A percentile compares a stretch with the other conserved stretches of the same genome.
Evolutionary conservation across 2,888 invertebrate genomes (phyloP).

Genomic region (Steromphala cineraria): DNA sequence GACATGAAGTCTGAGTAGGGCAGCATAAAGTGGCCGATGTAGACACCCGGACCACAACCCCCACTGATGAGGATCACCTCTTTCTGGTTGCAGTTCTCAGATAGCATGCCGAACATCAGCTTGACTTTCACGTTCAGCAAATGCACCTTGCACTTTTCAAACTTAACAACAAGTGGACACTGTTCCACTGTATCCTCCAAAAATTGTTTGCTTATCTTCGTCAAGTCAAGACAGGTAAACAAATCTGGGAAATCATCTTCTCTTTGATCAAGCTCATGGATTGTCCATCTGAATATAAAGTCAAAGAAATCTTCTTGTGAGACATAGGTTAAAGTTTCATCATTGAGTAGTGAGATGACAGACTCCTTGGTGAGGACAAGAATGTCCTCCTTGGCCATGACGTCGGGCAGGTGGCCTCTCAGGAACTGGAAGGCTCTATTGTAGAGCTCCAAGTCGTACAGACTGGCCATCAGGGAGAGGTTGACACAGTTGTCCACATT

Average conservation of each 20-base stretch:
- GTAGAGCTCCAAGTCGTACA: slow-evolving; percentile 61
- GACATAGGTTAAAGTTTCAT: slow-evolving; percentile 55
- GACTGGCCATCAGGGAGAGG: slow-evolving; percentile 53
- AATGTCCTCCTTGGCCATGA: slow-evolving; percentile 52
- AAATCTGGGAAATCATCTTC: slow-evolving; percentile 46
- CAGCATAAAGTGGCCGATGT: slow-evolving; percentile 47
- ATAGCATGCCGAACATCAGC: slow-evolving; percentile 45
- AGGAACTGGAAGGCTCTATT: slow-evolving; percentile 49
- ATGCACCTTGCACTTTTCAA: slow-evolving; percentile 48
- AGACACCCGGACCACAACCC: slow-evolving; percentile 49
- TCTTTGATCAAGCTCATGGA: slow-evolving; percentile 45
- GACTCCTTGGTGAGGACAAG: slow-evolving; percentile 57
- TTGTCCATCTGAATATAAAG: slow-evolving; percentile 57
- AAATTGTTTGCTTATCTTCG: slow-evolving; percentile 39
- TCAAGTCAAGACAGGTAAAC: slow-evolving; percentile 54
- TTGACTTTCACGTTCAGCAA: slow-evolving; percentile 52
- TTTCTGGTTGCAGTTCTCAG: slow-evolving; percentile 37
- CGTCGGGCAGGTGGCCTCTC: slow-evolving; percentile 53
- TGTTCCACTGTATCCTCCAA: slow-evolving; percentile 47
- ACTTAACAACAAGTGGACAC: slow-evolving; percentile 38
- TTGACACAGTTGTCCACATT: slow-evolving; percentile 54
- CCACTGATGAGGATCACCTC: slow-evolving; percentile 57
- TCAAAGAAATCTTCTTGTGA: slow-evolving; percentile 52
- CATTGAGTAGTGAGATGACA: slow-evolving; percentile 49
- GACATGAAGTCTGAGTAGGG: slow-evolving; percentile 48